Base-by-base conservation (phyloP, 2,113 vertebrate species). In the Chaetura pelagica region DNA sequence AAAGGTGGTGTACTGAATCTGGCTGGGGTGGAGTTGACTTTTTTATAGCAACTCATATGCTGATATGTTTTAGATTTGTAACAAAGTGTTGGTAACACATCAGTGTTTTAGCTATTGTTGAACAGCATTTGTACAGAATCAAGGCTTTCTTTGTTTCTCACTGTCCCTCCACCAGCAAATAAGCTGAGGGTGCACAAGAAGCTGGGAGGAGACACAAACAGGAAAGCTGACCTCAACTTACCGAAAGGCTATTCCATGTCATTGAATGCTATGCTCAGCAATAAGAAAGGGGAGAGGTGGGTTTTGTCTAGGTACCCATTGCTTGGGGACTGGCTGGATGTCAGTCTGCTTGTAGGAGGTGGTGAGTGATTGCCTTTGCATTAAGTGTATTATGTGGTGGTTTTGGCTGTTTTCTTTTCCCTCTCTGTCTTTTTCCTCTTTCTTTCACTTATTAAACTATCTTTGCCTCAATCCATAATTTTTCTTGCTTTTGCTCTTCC, bases 311-410 rank as follows among this genome's bases (percentile, higher is more conserved):
- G 11, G 10, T 11, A 9, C 5, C 18, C 10, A 21, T 27, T 34
- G 29, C 59, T 57, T 4, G 6, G 42, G 44, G 6, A 15, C 10
- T 34, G 16, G 6, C 22, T 55, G 48, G 19, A 2, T 2, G 55
- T 55, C 20, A 12, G 11, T 11, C 11, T 51, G 0, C 8, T 61
- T 75, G 8, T 32, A 27, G 15, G 13, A 87, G 21, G 12, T 27
- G 10, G 7, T 23, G 22, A 48, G 10, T 34, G 22, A 29, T 29
- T 14, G 4, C 8, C 15, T 76, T 72, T 34, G 7, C 8, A 58
- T 30, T 1, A 29, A 27, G 66, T 51, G 5, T 0, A 5, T 62
- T 71, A 61, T 35, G 3, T 15, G 23, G 4, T 0, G 0, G 0
- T 16, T 64, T 86, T 42, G 6, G 10, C 14, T 44, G 6, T 3